A percentile compares a stretch with the other conserved stretches of the same genome.
phyloP scores from a whole-genome alignment of 2,888 invertebrate genomes.

The Eupithecia centaureata region DNA sequence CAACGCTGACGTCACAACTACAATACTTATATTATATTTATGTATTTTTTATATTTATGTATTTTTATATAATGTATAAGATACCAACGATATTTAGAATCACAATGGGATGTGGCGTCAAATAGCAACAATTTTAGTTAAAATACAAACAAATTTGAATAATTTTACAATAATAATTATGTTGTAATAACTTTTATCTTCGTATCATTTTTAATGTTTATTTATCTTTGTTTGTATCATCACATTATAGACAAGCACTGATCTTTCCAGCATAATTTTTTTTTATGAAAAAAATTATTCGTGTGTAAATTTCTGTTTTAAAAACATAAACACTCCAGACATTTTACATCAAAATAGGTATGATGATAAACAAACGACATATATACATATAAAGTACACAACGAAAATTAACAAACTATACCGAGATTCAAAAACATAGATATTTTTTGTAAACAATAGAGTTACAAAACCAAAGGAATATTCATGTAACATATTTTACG shows the following conservation, averaged over 20 bases:
- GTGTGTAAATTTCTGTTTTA: background rate
- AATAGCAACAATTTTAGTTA: constrained; percentile 4
- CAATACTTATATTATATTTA: constrained; percentile 58
- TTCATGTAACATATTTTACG: no score
- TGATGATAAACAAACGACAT: background rate
- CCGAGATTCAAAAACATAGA: no score
- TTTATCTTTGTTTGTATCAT: background rate
- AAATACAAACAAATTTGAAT: constrained; percentile 1
- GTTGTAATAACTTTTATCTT: background rate
- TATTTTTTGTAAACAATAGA: no score
- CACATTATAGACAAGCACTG: no score
- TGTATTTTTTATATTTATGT: constrained; percentile 44
- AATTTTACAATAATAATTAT: background rate
- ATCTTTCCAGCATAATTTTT: background rate
- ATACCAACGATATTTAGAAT: constrained; percentile 53
- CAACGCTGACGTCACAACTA: constrained; percentile 80
- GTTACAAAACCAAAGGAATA: no score
- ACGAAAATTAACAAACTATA: no score
- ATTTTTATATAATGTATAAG: constrained; percentile 38
- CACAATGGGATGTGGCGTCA: constrained; percentile 51
- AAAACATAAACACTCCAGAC: background rate
- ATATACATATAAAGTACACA: no score
- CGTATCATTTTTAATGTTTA: background rate
- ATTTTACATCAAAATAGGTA: background rate
- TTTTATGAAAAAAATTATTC: background rate